Evolutionary conservation across 2,888 invertebrate genomes (phyloP).

Genomic region (Meiosimyza platycephala): DNA sequence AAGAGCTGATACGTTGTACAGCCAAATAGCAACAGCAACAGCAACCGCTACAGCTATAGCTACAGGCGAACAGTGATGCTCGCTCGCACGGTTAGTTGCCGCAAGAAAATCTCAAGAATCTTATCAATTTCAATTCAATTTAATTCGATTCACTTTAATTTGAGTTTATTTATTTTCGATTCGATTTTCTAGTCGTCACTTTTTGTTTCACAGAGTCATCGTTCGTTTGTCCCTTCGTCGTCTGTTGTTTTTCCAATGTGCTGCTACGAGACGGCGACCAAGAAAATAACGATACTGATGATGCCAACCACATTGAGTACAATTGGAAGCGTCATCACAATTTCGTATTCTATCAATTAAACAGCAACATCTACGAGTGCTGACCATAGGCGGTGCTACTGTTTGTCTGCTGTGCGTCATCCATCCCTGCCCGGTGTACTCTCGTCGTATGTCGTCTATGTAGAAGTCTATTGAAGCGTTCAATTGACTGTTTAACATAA

Average conservation of each 20-base stretch:
- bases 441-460: neutral
- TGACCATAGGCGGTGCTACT: neutral
- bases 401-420: neutral
- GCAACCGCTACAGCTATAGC: neutral
- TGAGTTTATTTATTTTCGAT: constrained; percentile 5
- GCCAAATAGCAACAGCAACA: no score
- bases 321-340: constrained; percentile 28
- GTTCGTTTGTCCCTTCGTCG: constrained; percentile 6
- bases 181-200: constrained; percentile 23
- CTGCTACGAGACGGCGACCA: no score
- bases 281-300: no score
- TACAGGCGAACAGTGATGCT: constrained; percentile 2
- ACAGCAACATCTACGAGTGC: no score
- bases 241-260: no score
- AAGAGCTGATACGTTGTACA: neutral
- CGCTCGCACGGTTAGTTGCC: constrained; percentile 29
- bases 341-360: constrained; percentile 1
- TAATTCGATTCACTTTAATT: constrained; percentile 38
- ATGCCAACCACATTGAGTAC: neutral
- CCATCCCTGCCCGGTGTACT: neutral
- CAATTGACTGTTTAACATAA: constrained; percentile 4
- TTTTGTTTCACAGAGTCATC: neutral
- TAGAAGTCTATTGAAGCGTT: constrained; percentile 12
- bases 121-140: constrained; percentile 62
- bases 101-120: constrained; percentile 57